A percentile compares a stretch with the other conserved stretches of the same genome.
These are phyloP conservation scores for Calonectris borealis DNA, from an alignment of 2,113 vertebrate genomes.

Conservation along the genomic window DNA sequence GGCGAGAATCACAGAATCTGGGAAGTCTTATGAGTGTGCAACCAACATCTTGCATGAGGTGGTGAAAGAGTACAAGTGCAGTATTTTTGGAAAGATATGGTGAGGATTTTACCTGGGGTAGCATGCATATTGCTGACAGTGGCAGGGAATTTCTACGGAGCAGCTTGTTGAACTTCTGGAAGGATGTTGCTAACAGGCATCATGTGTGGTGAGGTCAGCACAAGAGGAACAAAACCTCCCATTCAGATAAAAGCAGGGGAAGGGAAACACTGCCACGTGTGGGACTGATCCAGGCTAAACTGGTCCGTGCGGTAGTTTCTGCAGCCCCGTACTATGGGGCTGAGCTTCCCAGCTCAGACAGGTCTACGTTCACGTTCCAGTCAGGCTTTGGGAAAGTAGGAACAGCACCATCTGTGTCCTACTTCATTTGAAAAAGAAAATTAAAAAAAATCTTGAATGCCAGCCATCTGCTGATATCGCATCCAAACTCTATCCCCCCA, in stretches of 20 bases:
- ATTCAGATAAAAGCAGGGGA: neutral
- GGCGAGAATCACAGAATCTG: fast-evolving
- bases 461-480: neutral
- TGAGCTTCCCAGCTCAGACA: neutral
- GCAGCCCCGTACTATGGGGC: neutral
- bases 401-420: constrained; percentile 32
- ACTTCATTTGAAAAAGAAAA: constrained; percentile 26
- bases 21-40: fast-evolving
- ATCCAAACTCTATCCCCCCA: neutral
- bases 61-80: neutral
- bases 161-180: neutral
- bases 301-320: neutral
- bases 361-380: neutral
- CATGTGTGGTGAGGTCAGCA: neutral
- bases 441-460: neutral
- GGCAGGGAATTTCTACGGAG: neutral
- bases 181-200: neutral
- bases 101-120: neutral
- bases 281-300: neutral
- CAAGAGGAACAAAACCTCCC: constrained; percentile 2
- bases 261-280: neutral
- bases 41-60: neutral
- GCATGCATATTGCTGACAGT: neutral
- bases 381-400: neutral
- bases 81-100: neutral